These are phyloP conservation scores for Drosophila lowei DNA, from an alignment of 1,140 invertebrate genomes.

Conservation along the genomic window DNA sequence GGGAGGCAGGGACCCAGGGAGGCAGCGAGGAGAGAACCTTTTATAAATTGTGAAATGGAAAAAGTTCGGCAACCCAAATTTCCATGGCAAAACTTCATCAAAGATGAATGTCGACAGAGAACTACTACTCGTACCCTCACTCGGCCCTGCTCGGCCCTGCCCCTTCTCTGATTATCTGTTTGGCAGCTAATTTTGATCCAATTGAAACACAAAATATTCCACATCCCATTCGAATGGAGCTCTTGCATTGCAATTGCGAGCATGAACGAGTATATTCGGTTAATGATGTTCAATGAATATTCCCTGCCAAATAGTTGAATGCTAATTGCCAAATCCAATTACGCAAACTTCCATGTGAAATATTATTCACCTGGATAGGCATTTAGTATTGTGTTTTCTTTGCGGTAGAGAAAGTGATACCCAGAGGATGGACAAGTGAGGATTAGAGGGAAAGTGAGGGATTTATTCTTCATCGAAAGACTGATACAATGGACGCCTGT, in stretches of 20 bases:
- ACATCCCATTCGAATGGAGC: too few relatives aligned
- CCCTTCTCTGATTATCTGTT: neutral
- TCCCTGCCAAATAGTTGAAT: constrained; percentile 39
- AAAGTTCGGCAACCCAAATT: constrained; percentile 28
- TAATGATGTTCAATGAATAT: constrained; percentile 46
- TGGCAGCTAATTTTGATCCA: constrained; percentile 31
- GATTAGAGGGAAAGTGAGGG: too few relatives aligned
- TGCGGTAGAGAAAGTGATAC: too few relatives aligned
- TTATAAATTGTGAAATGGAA: constrained; percentile 45
- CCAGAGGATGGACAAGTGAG: neutral
- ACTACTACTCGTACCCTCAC: neutral
- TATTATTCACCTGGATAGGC: constrained; percentile 19
- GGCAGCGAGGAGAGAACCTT: neutral
- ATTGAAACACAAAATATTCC: constrained; percentile 6
- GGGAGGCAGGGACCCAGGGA: neutral
- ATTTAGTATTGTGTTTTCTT: constrained; percentile 33
- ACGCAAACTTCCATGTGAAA: constrained; percentile 29
- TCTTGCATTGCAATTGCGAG: too few relatives aligned
- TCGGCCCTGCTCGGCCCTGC: neutral
- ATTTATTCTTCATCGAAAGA: too few relatives aligned
- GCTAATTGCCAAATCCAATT: constrained; percentile 55
- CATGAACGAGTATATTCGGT: neutral
- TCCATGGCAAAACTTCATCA: constrained; percentile 29
- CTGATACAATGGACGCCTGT: too few relatives aligned
- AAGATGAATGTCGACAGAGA: constrained; percentile 30